Conservation (phyloP, 2,113 vertebrate genomes). For the Halichoerus grypus region DNA sequence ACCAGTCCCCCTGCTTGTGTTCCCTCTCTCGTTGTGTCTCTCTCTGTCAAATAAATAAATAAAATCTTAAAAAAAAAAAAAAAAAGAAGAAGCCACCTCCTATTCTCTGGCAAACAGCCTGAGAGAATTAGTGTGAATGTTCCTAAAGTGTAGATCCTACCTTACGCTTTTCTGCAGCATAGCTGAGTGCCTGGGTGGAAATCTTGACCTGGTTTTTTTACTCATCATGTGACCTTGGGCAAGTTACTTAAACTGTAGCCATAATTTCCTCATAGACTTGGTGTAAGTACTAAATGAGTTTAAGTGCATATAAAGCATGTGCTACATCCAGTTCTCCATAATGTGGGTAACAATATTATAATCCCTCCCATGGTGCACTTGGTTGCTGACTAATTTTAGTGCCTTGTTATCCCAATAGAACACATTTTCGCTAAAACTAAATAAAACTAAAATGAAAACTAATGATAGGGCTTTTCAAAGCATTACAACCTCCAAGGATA, state of each 20-base stretch:
- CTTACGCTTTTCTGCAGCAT: background rate
- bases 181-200: background rate
- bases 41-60: too few relatives aligned
- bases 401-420: background rate
- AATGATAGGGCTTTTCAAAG: background rate
- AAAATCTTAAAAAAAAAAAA: too few relatives aligned
- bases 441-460: background rate
- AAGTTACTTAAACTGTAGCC: background rate
- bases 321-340: background rate
- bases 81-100: background rate
- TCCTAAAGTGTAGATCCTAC: background rate
- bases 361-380: background rate
- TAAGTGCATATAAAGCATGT: background rate
- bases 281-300: background rate
- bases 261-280: background rate
- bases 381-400: background rate
- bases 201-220: background rate
- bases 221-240: background rate
- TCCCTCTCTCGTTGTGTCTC: too few relatives aligned
- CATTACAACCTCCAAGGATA: background rate
- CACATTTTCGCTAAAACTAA: conserved; percentile 17
- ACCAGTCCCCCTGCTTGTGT: too few relatives aligned
- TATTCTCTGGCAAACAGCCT: background rate
- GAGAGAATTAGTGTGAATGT: background rate
- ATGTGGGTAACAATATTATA: background rate